A percentile compares a stretch with the other conserved stretches of the same genome.
Evolutionary conservation across 2,113 vertebrate genomes (phyloP).

Genomic region (human): DNA sequence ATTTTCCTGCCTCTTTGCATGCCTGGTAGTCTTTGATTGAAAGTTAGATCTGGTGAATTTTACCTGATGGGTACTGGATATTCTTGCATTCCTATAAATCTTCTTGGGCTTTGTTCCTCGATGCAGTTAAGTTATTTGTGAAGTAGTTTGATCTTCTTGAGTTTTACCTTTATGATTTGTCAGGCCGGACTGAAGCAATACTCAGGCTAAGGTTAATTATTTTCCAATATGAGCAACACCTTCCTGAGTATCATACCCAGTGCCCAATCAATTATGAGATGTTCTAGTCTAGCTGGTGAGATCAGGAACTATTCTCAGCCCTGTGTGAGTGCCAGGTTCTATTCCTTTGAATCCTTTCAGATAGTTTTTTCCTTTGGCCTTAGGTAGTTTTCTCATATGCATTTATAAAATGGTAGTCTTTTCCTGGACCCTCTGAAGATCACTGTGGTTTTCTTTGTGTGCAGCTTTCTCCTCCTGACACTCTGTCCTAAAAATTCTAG

Average conservation of each 20-base stretch:
- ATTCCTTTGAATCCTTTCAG: neutral
- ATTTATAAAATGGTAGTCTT: neutral
- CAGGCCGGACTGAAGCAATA: neutral
- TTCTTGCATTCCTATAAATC: slow-evolving; percentile 34
- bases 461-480: neutral
- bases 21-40: neutral
- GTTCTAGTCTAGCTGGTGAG: neutral
- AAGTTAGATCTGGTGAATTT: slow-evolving; percentile 22
- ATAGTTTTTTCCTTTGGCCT: neutral
- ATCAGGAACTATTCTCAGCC: neutral
- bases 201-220: slow-evolving; percentile 35
- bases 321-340: neutral
- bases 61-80: neutral
- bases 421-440: neutral
- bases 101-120: slow-evolving; percentile 32
- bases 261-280: neutral
- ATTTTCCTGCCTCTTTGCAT: slow-evolving; percentile 20
- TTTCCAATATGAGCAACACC: neutral
- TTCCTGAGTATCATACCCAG: neutral
- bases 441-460: neutral
- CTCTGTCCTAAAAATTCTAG: neutral
- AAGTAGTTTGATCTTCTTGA: neutral
- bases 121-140: neutral
- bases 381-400: neutral
- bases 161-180: slow-evolving; percentile 35